Percentiles rank a stretch among this genome's conserved stretches.
These are phyloP conservation scores for Cynopterus sphinx DNA, from an alignment of 2,797 vertebrate genomes.

Conservation along the genomic window DNA sequence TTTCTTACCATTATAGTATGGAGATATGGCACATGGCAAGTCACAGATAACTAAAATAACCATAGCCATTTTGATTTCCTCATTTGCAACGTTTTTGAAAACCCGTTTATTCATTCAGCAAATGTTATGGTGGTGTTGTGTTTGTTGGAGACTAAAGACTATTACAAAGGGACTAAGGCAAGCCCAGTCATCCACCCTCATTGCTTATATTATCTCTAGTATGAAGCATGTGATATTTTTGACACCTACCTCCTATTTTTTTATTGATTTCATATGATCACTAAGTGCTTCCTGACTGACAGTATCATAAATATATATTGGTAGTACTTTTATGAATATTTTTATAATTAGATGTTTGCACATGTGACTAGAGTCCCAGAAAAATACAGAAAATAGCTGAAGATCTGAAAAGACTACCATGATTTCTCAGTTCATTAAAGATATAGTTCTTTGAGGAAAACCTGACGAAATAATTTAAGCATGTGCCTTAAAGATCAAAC, in stretches of 20 bases:
- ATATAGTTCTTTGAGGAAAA: neutral
- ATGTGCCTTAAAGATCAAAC: neutral
- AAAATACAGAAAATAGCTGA: slow-evolving; percentile 5
- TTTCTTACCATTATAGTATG: neutral
- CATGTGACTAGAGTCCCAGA: neutral
- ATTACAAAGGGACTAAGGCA: neutral
- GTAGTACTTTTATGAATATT: neutral
- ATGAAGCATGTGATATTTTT: neutral
- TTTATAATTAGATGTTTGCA: slow-evolving; percentile 20
- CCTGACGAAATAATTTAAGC: neutral
- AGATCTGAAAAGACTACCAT: neutral
- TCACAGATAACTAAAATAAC: neutral
- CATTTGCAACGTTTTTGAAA: neutral
- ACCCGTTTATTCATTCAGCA: neutral
- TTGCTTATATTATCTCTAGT: neutral
- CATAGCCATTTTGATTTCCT: slow-evolving; percentile 32
- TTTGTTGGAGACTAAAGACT: neutral
- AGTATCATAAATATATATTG: neutral
- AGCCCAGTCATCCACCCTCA: neutral
- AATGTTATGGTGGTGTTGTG: neutral
- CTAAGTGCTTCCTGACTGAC: neutral
- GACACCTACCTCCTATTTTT: neutral
- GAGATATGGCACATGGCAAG: neutral
- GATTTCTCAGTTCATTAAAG: slow-evolving; percentile 18
- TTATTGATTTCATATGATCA: neutral